These are phyloP conservation scores for Marcusenius ussheri DNA, from an alignment of 2,113 vertebrate genomes.

Conservation along the genomic window DNA sequence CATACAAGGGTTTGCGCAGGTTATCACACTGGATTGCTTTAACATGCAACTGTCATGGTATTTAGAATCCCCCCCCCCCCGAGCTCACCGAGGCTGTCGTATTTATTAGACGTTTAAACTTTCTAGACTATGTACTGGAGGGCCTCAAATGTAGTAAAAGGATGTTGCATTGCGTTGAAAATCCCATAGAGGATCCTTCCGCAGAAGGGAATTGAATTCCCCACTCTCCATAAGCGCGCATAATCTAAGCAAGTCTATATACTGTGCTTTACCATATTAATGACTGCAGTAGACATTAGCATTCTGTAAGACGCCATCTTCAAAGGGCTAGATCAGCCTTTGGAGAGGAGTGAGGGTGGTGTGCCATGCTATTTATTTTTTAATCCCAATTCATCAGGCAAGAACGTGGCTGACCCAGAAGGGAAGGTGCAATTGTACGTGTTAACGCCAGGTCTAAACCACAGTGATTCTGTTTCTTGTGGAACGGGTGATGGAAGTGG, in stretches of 20 bases:
- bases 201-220: background rate
- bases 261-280: constrained; percentile 13
- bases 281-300: background rate
- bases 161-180: background rate
- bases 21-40: background rate
- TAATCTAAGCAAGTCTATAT: background rate
- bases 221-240: background rate
- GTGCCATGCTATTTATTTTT: background rate
- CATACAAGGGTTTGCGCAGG: background rate
- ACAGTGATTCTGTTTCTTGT: background rate
- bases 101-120: background rate
- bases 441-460: background rate
- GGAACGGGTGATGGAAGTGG: background rate
- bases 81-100: background rate
- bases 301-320: background rate
- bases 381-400: background rate
- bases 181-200: background rate
- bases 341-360: background rate
- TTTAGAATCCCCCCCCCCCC: background rate
- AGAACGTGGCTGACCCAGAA: background rate
- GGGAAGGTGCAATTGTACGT: background rate
- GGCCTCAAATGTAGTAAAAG: background rate
- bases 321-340: background rate
- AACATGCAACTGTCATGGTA: background rate
- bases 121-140: background rate